Conservation (phyloP, 2,797 vertebrate species). For the Phoebastria nigripes region DNA sequence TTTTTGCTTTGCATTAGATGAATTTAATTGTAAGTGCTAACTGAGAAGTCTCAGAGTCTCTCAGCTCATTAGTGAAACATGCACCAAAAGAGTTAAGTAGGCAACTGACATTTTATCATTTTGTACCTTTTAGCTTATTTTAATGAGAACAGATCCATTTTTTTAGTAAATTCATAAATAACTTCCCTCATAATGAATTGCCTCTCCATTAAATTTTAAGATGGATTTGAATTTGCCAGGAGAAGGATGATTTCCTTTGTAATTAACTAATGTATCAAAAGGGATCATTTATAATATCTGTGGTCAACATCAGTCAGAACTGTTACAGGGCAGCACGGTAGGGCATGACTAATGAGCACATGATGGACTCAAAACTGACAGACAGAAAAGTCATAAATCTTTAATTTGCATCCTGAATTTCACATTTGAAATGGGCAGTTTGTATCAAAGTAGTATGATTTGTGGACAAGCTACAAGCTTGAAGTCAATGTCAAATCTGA, state of each 20-base stretch:
- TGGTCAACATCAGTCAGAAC: conserved; percentile 42
- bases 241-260: conserved; percentile 47
- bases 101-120: conserved; percentile 26
- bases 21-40: conserved; percentile 17
- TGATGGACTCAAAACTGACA: conserved; percentile 42
- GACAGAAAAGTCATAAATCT: conserved; percentile 10
- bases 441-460: background rate
- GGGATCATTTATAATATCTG: conserved; percentile 43
- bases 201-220: conserved; percentile 57
- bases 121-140: conserved; percentile 48
- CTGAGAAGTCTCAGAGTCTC: background rate
- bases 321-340: background rate
- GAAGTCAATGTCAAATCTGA: background rate
- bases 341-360: conserved; percentile 25
- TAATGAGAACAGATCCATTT: conserved; percentile 27
- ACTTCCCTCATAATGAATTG: conserved; percentile 38
- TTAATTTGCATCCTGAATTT: conserved; percentile 36
- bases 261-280: conserved; percentile 64
- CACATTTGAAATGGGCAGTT: conserved; percentile 17
- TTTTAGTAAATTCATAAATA: conserved; percentile 65
- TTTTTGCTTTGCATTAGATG: conserved; percentile 3
- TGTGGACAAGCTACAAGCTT: background rate
- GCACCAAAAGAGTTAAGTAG: conserved; percentile 17
- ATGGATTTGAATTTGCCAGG: conserved; percentile 45
- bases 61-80: conserved; percentile 27